Base-by-base conservation (phyloP, 2,888 invertebrate species). In the Pheosia tremula region DNA sequence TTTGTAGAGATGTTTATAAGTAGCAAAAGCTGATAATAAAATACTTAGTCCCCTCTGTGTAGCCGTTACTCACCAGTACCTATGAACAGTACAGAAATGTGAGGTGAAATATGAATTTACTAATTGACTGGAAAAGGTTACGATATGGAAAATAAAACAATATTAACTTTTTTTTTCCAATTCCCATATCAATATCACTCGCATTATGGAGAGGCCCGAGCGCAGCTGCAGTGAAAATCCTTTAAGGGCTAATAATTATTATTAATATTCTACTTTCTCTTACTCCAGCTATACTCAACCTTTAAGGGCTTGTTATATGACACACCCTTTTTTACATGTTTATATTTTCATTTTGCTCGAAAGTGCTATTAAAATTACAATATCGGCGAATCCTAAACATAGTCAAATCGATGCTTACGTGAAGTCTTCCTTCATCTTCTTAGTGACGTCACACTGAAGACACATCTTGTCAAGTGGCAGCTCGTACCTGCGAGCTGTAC, bases 381-480 rank as follows among this genome's bases (percentile, higher is more conserved):
- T 10, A 52, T 52, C 2, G n/a, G 13, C 13, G n/a, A 13, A 6
- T 7, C 13, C 36, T n/a, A 8, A 47, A 4, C 5, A 4, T 47
- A 47, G n/a, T n/a, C 2, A 43, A 43, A n/a, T 4, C 2, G 41
- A 24, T 24, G 84, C 90, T 86, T 94, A 97, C 97, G 97, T 97
- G 87, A 98, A 98, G 83, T 99, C 99, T 84, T 99, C 99, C 82
- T 98, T 97, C 85, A 96, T 97, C 86, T 99, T 99, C 91, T 99
- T 99, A 7, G 99, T 99, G 62, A 99, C 99, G 87, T 99, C 99
- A 86, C 98, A 98, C 82, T 98, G 98, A 24, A 99, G 94, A 85
- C 98, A 98, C 98, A 99, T 99, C 91, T 98, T 98, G 89, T 99
- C 99, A 55, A 99, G 94, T 0, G 99, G 99, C 77, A 98, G 94